A percentile compares a stretch with the other conserved stretches of the same genome.
phyloP scores from a whole-genome alignment of 2,113 vertebrate genomes.

The Ceratotherium simum region DNA sequence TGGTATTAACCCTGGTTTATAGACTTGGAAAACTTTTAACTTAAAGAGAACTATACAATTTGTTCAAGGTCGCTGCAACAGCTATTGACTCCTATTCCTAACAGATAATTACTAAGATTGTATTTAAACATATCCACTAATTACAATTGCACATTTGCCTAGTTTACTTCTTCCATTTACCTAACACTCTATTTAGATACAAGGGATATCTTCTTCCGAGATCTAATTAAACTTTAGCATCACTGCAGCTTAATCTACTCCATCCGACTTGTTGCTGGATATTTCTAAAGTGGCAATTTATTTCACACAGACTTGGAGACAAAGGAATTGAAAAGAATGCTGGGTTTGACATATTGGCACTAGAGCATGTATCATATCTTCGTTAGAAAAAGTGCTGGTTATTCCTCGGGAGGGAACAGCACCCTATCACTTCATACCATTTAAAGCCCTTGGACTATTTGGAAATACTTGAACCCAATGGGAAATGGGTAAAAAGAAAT shows the following conservation, averaged over 20 bases:
- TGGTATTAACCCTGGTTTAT: background rate
- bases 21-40: constrained; percentile 35
- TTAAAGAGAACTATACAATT: constrained; percentile 2
- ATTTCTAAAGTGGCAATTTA: background rate
- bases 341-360: background rate
- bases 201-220: background rate
- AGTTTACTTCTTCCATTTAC: constrained; percentile 62
- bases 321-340: background rate
- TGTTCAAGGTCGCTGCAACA: constrained; percentile 62
- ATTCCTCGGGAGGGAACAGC: background rate
- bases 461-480: background rate
- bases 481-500: background rate
- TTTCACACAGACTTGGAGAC: background rate
- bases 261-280: background rate
- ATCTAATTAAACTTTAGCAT: constrained; percentile 66
- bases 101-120: constrained; percentile 67
- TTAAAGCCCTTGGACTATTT: background rate
- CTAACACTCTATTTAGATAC: constrained; percentile 34
- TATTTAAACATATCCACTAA: constrained; percentile 72
- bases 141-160: constrained; percentile 51
- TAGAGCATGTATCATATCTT: background rate
- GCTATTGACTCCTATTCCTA: constrained; percentile 49
- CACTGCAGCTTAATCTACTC: background rate
- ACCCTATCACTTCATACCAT: background rate
- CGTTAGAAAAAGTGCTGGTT: background rate